phyloP scores from a whole-genome alignment of 2,797 vertebrate genomes.

The Lutjanus argentimaculatus region DNA sequence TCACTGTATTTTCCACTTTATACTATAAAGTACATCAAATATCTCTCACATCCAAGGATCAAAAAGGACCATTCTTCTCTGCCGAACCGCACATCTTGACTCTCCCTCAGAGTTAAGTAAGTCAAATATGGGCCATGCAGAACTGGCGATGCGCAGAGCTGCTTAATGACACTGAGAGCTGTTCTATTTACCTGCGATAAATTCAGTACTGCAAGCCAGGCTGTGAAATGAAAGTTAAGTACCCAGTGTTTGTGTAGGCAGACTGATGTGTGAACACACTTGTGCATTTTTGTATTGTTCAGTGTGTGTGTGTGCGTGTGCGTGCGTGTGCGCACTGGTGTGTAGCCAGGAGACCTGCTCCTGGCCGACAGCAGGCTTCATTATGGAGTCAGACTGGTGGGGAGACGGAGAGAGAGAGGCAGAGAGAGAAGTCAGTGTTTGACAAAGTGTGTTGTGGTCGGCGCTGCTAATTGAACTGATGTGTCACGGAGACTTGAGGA shows the following conservation, averaged over 20 bases:
- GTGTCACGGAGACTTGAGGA: slow-evolving; percentile 74
- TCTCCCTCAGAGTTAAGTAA: slow-evolving; percentile 57
- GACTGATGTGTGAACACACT: slow-evolving; percentile 42
- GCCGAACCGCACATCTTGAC: slow-evolving; percentile 41
- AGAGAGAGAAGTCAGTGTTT: slow-evolving; percentile 51
- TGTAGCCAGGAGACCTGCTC: slow-evolving; percentile 59
- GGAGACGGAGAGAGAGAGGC: slow-evolving; percentile 29
- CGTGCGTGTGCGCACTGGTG: slow-evolving; percentile 27
- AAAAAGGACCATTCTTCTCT: slow-evolving; percentile 52
- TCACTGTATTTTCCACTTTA: slow-evolving; percentile 38
- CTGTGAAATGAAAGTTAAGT: slow-evolving; percentile 69
- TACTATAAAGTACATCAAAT: slow-evolving; percentile 54
- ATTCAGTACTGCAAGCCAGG: slow-evolving; percentile 49
- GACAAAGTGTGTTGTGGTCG: slow-evolving; percentile 74
- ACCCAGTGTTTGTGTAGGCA: slow-evolving; percentile 54
- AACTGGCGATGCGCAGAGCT: slow-evolving; percentile 48
- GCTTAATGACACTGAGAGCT: slow-evolving; percentile 69
- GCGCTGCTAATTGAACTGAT: slow-evolving; percentile 81
- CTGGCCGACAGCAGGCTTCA: slow-evolving; percentile 69
- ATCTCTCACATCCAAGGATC: slow-evolving; percentile 45
- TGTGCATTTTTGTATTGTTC: slow-evolving; percentile 47
- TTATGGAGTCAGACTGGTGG: slow-evolving; percentile 56
- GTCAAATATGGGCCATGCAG: slow-evolving; percentile 59
- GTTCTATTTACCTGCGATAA: slow-evolving; percentile 68
- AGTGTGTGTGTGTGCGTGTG: slow-evolving; percentile 9